These are phyloP conservation scores for Rattus rattus DNA, from an alignment of 2,113 vertebrate genomes.

Conservation along the genomic window DNA sequence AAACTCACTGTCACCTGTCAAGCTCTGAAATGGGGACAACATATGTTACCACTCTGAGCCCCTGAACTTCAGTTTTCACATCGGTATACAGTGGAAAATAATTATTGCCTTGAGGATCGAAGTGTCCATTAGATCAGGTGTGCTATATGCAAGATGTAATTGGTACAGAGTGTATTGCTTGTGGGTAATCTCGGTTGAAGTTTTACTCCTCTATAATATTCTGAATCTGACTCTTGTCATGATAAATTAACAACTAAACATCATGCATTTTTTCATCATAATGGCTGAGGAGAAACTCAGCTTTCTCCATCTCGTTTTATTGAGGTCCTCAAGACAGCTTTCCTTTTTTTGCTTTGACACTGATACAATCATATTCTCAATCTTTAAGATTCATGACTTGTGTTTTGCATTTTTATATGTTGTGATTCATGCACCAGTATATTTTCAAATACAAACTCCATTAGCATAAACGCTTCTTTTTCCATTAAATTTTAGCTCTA, in stretches of 20 bases:
- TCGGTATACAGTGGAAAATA: not conserved
- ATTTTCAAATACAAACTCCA: conserved; percentile 7
- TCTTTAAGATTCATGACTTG: not conserved
- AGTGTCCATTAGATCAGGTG: not conserved
- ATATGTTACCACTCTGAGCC: not conserved
- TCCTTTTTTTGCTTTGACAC: not conserved
- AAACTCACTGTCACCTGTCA: not conserved
- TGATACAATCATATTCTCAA: not conserved
- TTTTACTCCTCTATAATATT: not conserved
- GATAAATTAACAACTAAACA: conserved; percentile 22
- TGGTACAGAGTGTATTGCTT: not conserved
- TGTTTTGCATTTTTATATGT: not conserved
- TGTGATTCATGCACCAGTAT: not conserved
- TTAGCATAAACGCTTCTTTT: not conserved
- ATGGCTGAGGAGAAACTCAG: not conserved
- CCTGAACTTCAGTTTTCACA: not conserved
- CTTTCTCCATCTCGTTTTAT: not conserved
- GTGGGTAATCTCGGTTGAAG: not conserved
- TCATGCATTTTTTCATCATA: not conserved
- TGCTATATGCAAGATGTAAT: not conserved
- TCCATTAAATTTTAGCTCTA: not conserved
- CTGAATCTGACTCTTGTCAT: not conserved
- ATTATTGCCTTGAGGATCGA: not conserved
- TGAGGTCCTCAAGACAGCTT: not conserved
- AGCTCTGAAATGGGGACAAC: not conserved